A percentile compares a stretch with the other conserved stretches of the same genome.
These are phyloP conservation scores for Paguma larvata DNA, from an alignment of 2,797 vertebrate genomes.

Conservation along the genomic window DNA sequence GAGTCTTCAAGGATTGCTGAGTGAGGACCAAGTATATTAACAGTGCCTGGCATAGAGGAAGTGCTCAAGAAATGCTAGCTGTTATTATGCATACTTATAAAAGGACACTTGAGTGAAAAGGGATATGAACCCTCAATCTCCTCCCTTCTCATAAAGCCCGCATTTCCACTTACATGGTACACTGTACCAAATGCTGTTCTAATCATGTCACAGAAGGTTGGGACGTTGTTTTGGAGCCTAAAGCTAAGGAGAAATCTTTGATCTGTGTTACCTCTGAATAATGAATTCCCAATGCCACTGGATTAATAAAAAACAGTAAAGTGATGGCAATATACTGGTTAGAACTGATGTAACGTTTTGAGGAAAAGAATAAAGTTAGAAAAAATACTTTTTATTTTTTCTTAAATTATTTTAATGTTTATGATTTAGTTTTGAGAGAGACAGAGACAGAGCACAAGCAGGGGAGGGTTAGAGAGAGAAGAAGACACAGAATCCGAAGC, in stretches of 20 bases:
- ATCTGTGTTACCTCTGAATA: not conserved
- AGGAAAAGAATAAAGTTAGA: conserved; percentile 20
- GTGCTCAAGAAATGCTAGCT: not conserved
- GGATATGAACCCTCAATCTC: not conserved
- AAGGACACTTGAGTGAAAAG: not conserved
- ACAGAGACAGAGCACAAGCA: too few relatives aligned
- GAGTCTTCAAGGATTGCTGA: not conserved
- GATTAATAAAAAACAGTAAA: conserved; percentile 41
- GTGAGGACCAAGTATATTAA: not conserved
- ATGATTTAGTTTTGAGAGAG: too few relatives aligned
- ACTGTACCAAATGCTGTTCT: not conserved
- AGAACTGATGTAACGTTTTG: not conserved
- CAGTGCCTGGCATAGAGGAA: not conserved
- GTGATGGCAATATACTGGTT: not conserved
- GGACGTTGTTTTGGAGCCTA: conserved; percentile 20
- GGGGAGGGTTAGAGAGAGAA: too few relatives aligned
- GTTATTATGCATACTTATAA: not conserved
- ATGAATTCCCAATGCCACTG: not conserved
- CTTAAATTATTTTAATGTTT: too few relatives aligned
- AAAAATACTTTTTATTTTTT: not conserved
- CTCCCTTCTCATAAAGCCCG: not conserved
- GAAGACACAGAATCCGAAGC: too few relatives aligned
- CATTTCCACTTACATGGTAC: not conserved
- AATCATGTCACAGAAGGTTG: not conserved
- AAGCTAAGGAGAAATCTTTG: conserved; percentile 29